Percentiles rank a stretch among this genome's conserved stretches.
Evolutionary conservation across 23 tunicate genomes (phyloP).

Genomic region (Ascidia mentula): DNA sequence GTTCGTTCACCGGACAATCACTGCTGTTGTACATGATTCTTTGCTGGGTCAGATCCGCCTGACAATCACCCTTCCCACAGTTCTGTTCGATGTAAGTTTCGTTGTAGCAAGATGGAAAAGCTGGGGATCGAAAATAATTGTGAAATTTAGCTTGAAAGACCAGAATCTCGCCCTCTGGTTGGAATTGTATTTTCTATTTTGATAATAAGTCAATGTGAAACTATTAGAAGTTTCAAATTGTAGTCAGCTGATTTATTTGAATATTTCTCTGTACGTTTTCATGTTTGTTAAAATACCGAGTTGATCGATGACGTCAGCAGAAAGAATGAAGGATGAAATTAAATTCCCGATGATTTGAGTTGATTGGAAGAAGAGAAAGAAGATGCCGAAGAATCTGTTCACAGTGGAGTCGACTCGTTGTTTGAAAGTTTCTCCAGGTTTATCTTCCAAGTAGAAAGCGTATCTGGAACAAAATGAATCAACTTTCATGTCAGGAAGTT

Average conservation of each 20-base stretch:
- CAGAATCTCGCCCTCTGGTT: no score
- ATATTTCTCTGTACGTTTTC: neutral
- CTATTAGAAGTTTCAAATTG: neutral
- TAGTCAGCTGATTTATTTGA: neutral
- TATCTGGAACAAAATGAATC: no score
- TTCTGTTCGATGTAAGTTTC: constrained; percentile 33
- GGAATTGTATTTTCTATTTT: no score
- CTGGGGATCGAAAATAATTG: no score
- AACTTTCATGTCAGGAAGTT: no score
- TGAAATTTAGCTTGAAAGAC: no score
- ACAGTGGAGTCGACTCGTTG: constrained; percentile 66
- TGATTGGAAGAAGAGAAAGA: constrained; percentile 86
- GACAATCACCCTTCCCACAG: constrained; percentile 89
- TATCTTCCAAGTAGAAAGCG: no score
- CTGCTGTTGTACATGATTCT: constrained; percentile 24
- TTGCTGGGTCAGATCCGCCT: constrained; percentile 28
- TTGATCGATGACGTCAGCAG: constrained; percentile 3
- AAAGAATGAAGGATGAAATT: constrained; percentile 80
- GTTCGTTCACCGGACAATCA: constrained; percentile 18
- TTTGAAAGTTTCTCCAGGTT: neutral
- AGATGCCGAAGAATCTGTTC: constrained; percentile 90
- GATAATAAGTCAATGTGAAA: neutral
- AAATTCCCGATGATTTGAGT: constrained; percentile 85
- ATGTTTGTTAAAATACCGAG: neutral
- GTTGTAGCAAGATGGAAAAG: constrained; percentile 59